Conservation (phyloP, 30 jellyfish, hydroid and myxozoan genomes). For the Phacellophora camtschatica region DNA sequence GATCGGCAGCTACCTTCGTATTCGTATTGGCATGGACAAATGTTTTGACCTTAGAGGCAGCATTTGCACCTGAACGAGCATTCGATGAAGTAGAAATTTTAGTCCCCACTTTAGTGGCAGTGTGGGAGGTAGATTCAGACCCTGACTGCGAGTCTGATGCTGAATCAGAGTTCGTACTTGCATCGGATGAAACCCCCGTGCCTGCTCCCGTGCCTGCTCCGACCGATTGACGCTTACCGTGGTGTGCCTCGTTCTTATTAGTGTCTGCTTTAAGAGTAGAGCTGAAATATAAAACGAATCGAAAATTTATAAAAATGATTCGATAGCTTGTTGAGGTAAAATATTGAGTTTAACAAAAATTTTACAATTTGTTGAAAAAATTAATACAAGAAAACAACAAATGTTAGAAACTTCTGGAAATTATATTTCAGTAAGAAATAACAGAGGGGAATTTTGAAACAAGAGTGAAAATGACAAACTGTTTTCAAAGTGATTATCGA, state of each 20-base stretch:
- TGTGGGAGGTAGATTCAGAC: conserved; percentile 85
- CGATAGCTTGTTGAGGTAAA: too few relatives aligned
- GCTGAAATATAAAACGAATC: background rate
- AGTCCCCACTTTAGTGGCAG: conserved; percentile 91
- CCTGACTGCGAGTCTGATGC: conserved; percentile 84
- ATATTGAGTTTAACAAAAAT: too few relatives aligned
- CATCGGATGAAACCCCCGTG: conserved; percentile 86
- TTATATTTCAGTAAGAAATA: too few relatives aligned
- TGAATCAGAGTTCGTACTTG: conserved; percentile 69
- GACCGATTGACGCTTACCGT: conserved; percentile 68
- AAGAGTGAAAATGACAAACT: too few relatives aligned
- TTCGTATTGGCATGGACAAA: conserved; percentile 94
- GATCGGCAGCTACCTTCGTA: conserved; percentile 86
- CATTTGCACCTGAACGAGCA: conserved; percentile 94
- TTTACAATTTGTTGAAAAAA: too few relatives aligned
- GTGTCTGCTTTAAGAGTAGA: conserved; percentile 6
- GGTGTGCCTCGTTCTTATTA: conserved; percentile 1
- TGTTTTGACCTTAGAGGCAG: conserved; percentile 98
- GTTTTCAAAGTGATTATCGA: too few relatives aligned
- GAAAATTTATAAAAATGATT: too few relatives aligned
- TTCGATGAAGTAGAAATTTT: conserved; percentile 89
- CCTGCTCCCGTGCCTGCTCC: conserved; percentile 87
- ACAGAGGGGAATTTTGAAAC: too few relatives aligned
- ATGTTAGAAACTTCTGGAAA: too few relatives aligned
- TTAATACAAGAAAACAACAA: too few relatives aligned